A percentile compares a stretch with the other conserved stretches of the same genome.
phyloP scores from a whole-genome alignment of 2,113 vertebrate species.

The Cavia porcellus region DNA sequence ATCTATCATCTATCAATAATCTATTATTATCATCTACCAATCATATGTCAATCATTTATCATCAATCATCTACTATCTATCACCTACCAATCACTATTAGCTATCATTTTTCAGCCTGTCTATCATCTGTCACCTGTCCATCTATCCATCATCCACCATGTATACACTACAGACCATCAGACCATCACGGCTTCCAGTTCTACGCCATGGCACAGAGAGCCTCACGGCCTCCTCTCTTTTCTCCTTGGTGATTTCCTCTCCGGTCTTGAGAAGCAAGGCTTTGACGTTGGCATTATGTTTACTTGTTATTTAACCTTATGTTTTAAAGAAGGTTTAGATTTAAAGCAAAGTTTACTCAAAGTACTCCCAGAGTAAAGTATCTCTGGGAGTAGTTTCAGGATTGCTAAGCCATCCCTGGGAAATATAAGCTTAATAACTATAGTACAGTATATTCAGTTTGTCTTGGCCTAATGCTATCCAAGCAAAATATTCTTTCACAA shows the following conservation, averaged over 20 bases:
- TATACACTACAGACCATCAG: not conserved
- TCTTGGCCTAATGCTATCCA: not conserved
- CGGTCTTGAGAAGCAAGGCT: not conserved
- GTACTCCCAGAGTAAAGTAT: too few relatives aligned
- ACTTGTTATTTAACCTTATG: not conserved
- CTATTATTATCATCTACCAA: not conserved
- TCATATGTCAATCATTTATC: not conserved
- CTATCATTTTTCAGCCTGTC: too few relatives aligned
- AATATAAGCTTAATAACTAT: not conserved
- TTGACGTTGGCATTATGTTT: not conserved
- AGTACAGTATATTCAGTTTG: not conserved
- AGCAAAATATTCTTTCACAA: not conserved
- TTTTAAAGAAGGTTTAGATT: constrained; percentile 24
- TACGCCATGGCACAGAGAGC: not conserved
- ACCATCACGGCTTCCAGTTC: not conserved
- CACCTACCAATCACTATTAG: not conserved
- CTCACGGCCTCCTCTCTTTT: not conserved
- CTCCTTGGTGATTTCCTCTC: not conserved
- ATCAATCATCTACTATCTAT: not conserved
- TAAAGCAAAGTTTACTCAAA: not conserved
- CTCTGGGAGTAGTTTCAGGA: not conserved
- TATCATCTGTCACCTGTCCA: not conserved
- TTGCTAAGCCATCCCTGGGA: not conserved
- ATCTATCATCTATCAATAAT: too few relatives aligned
- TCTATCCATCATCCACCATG: not conserved